A percentile compares a stretch with the other conserved stretches of the same genome.
Conservation (phyloP, 2,888 invertebrate genomes). For the Subacronicta megacephala region DNA sequence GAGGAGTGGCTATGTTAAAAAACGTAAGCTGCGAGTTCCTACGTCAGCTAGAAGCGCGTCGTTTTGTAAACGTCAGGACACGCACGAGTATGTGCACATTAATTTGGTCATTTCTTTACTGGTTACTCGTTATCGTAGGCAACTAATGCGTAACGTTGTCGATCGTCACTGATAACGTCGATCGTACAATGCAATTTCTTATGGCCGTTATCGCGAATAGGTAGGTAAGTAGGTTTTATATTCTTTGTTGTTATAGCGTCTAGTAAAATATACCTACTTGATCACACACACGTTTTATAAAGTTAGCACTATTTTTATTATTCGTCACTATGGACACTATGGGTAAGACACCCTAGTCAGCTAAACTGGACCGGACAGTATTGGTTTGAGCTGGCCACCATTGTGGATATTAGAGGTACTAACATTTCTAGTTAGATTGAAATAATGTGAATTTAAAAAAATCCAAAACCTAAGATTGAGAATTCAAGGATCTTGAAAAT, state of each 20-base stretch:
- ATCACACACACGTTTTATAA: background rate
- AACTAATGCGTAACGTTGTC: constrained; percentile 51
- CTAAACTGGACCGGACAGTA: too few relatives aligned
- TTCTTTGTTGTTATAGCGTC: constrained; percentile 21
- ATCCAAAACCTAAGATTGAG: too few relatives aligned
- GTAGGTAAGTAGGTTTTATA: constrained; percentile 20
- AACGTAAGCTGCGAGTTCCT: constrained; percentile 2
- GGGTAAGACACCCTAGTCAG: too few relatives aligned
- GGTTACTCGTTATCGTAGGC: constrained; percentile 50
- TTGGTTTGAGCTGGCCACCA: too few relatives aligned
- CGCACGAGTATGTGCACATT: constrained; percentile 20
- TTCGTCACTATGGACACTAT: too few relatives aligned
- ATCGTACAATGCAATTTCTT: constrained; percentile 49
- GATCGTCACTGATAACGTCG: constrained; percentile 55
- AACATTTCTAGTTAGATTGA: too few relatives aligned
- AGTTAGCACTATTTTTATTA: background rate
- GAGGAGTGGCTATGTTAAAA: background rate
- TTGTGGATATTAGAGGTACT: too few relatives aligned
- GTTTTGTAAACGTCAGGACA: constrained; percentile 29
- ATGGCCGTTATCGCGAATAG: constrained; percentile 38
- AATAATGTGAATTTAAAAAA: too few relatives aligned
- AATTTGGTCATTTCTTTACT: constrained; percentile 41
- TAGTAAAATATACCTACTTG: background rate
- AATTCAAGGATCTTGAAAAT: too few relatives aligned
- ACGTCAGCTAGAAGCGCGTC: constrained; percentile 23